Evolutionary conservation across 2,113 vertebrate species (phyloP).

Genomic region (Cervus canadensis): DNA sequence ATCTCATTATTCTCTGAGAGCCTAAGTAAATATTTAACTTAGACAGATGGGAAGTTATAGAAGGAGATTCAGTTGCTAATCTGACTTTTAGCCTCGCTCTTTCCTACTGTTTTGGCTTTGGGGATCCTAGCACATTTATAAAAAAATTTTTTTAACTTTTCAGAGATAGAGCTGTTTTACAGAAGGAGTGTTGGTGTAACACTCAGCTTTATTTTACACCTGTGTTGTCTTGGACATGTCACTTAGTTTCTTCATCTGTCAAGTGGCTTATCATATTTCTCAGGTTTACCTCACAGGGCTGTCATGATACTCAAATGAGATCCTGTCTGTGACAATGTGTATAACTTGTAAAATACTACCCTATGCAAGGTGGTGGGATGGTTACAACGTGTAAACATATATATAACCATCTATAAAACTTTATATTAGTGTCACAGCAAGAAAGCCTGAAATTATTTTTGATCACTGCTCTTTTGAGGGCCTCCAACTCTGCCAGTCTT

Average conservation of each 20-base stretch:
- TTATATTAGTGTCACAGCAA: neutral
- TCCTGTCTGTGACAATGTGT: neutral
- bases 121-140: neutral
- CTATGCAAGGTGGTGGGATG: neutral
- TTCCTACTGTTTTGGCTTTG: neutral
- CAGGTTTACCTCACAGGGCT: neutral
- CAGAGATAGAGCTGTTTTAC: neutral
- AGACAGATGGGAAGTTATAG: neutral
- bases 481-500: neutral
- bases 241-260: neutral
- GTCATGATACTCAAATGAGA: neutral
- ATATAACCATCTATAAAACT: neutral
- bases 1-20: constrained; percentile 1
- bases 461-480: neutral
- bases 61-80: neutral
- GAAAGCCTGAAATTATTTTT: constrained; percentile 6
- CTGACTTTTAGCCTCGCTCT: neutral
- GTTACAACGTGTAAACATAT: neutral
- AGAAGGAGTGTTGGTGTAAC: neutral
- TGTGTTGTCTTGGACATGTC: neutral
- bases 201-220: neutral
- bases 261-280: neutral
- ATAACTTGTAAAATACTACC: neutral
- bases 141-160: neutral
- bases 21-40: neutral